These are phyloP conservation scores for Elaphurus davidianus DNA, from an alignment of 2,113 vertebrate genomes.

Conservation along the genomic window DNA sequence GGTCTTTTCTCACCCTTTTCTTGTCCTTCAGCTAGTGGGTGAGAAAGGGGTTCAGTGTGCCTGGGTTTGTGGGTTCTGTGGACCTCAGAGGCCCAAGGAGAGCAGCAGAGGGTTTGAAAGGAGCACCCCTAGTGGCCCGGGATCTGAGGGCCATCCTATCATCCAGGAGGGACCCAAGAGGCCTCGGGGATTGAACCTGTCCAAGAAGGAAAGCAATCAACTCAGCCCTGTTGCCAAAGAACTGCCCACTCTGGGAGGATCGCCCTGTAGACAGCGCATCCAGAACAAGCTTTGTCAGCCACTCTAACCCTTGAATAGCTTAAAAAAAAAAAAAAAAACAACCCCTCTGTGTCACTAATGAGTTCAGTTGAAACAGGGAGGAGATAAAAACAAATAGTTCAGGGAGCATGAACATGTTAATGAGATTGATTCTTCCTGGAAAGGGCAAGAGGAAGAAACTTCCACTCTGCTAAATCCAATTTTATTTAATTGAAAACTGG, in stretches of 20 bases:
- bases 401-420: constrained; percentile 37
- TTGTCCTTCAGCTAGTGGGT: background rate
- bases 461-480: constrained; percentile 61
- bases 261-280: background rate
- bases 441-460: constrained; percentile 50
- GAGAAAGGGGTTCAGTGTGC: background rate
- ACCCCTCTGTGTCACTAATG: background rate
- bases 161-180: background rate
- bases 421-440: constrained; percentile 55
- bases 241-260: background rate
- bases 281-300: background rate
- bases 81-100: background rate
- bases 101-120: background rate
- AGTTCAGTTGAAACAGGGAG: constrained; percentile 9
- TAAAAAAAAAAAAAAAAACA: background rate
- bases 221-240: background rate
- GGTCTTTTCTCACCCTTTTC: no score
- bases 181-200: background rate
- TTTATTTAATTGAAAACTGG: constrained; percentile 43
- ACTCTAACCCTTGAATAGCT: background rate
- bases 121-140: fast-evolving
- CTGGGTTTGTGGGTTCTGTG: background rate
- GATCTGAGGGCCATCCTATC: background rate
- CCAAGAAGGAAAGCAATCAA: background rate
- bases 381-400: background rate